Evolutionary conservation across 1,140 invertebrate genomes (phyloP).

Genomic region (Campoletis sonorensis): DNA sequence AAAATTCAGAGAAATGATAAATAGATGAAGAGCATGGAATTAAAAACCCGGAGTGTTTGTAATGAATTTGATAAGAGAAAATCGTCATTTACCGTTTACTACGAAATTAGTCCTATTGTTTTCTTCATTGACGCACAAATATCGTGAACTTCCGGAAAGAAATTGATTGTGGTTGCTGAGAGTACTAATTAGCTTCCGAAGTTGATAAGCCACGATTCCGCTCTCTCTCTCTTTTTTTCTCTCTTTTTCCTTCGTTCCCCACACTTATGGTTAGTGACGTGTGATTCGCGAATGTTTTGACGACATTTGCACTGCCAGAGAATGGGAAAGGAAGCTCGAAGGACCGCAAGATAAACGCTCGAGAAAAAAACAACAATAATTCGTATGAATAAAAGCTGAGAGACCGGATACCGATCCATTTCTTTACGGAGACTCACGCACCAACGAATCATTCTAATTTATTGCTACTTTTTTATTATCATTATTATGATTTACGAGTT

Average conservation of each 20-base stretch:
- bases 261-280: background rate
- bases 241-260: background rate
- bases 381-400: conserved; percentile 17
- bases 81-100: background rate
- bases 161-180: conserved; percentile 33
- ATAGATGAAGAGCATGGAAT: too few relatives aligned
- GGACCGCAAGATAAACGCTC: conserved; percentile 38
- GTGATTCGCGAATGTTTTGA: background rate
- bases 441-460: conserved; percentile 4
- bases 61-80: background rate
- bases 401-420: conserved; percentile 39
- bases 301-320: background rate
- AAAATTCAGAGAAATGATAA: too few relatives aligned
- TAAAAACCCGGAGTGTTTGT: background rate
- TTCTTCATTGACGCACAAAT: conserved; percentile 9
- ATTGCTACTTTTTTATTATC: background rate
- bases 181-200: conserved; percentile 42
- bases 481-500: conserved; percentile 18
- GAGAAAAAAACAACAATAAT: conserved; percentile 15
- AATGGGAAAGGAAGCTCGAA: conserved; percentile 25
- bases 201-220: conserved; percentile 35
- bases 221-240: background rate
- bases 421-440: background rate
- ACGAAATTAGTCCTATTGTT: background rate
- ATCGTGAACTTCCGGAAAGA: conserved; percentile 19